Percentiles rank a stretch among this genome's conserved stretches.
phyloP scores from a whole-genome alignment of 1,140 invertebrate species.

The Drosophila orosa region DNA sequence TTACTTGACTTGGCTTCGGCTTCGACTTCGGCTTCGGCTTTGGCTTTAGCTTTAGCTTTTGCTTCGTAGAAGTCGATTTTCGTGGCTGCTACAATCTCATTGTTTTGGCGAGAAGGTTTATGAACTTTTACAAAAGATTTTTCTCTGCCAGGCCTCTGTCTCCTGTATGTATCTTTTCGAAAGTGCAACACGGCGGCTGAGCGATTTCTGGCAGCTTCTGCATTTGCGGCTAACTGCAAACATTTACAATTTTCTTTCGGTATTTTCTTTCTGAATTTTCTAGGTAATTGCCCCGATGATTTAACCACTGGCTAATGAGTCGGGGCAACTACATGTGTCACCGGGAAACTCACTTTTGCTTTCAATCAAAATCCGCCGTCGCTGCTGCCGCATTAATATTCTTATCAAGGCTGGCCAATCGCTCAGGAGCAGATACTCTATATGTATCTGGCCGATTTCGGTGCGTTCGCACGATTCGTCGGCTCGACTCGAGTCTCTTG shows the following conservation, averaged over 20 bases:
- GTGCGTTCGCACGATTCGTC: constrained; percentile 54
- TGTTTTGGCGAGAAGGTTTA: constrained; percentile 78
- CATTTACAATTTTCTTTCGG: constrained; percentile 32
- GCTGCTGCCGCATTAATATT: constrained; percentile 54
- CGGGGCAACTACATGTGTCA: constrained; percentile 17
- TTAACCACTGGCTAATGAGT: constrained; percentile 51
- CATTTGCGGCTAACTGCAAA: constrained; percentile 15
- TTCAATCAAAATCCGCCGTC: constrained; percentile 33
- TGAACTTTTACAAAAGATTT: constrained; percentile 81
- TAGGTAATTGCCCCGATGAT: constrained; percentile 57
- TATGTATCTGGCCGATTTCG: constrained; percentile 30
- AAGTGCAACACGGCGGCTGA: constrained; percentile 71
- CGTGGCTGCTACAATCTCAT: constrained; percentile 48
- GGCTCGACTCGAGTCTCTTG: constrained; percentile 9
- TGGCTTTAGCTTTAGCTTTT: not conserved
- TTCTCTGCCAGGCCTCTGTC: constrained; percentile 14
- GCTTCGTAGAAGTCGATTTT: constrained; percentile 39
- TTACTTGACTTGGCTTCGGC: constrained; percentile 24
- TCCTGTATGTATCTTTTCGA: constrained; percentile 44
- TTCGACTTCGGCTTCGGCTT: not conserved
- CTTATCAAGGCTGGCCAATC: constrained; percentile 49
- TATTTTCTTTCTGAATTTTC: constrained; percentile 43
- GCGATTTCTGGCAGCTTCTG: constrained; percentile 44
- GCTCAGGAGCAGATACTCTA: constrained; percentile 13
- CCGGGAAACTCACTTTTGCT: constrained; percentile 62